Percentiles rank a stretch among this genome's conserved stretches.
These are phyloP conservation scores for Dasypogon diadema DNA, from an alignment of 2,888 invertebrate genomes.

Conservation along the genomic window DNA sequence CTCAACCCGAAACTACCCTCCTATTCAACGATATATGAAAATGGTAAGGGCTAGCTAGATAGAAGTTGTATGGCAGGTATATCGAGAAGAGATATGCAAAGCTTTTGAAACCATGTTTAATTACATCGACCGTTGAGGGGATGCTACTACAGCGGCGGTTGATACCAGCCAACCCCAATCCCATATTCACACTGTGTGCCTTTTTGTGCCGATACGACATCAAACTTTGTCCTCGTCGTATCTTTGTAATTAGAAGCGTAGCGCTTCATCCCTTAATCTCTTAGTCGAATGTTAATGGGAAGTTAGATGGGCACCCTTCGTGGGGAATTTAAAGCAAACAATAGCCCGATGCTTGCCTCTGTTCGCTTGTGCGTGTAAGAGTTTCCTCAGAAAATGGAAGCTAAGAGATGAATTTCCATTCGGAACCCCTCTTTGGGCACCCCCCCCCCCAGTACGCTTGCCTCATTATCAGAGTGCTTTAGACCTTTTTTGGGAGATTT, in stretches of 20 bases:
- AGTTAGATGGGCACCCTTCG: constrained; percentile 44
- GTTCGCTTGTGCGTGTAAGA: constrained; percentile 9
- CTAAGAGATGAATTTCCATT: constrained; percentile 42
- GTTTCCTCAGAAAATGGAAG: constrained; percentile 6
- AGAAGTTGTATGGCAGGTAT: not conserved
- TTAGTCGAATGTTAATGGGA: constrained; percentile 47
- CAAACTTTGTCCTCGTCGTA: constrained; percentile 43
- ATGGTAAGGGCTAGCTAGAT: not conserved
- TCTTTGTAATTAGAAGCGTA: constrained; percentile 45
- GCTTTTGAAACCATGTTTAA: constrained; percentile 50
- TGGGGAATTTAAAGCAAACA: constrained; percentile 46
- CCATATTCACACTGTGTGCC: constrained; percentile 23
- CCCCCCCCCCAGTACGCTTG: constrained; percentile 1
- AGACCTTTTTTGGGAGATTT: constrained; percentile 43
- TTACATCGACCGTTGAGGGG: constrained; percentile 25
- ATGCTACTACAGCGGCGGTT: constrained; percentile 4
- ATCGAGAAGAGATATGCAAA: constrained; percentile 37
- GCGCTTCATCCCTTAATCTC: constrained; percentile 51
- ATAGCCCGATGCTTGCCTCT: constrained; percentile 12
- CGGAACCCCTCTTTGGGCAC: not conserved
- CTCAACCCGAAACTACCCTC: not conserved
- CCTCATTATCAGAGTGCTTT: constrained; percentile 52
- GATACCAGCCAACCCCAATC: constrained; percentile 12
- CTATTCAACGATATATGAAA: not conserved
- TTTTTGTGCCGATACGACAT: constrained; percentile 16